Evolutionary conservation across 2,888 invertebrate genomes (phyloP).

Genomic region (Petrophora chlorosata): DNA sequence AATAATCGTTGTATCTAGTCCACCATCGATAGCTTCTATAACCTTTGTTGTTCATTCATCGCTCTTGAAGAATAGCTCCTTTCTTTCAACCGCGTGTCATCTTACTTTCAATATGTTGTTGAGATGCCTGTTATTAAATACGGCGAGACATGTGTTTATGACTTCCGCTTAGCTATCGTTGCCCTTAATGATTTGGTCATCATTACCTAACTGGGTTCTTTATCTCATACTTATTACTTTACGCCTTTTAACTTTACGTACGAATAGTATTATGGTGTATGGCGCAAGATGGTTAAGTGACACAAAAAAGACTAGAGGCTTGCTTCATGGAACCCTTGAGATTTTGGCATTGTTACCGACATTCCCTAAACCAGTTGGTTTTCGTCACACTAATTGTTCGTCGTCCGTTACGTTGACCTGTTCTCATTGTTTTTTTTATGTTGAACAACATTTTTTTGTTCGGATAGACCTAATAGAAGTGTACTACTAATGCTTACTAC

Average conservation of each 20-base stretch:
- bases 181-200: constrained; percentile 36
- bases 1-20: constrained; percentile 36
- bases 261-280: constrained; percentile 20
- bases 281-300: constrained; percentile 36
- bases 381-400: constrained; percentile 40
- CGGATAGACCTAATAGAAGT: too few relatives aligned
- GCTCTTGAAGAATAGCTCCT: constrained; percentile 40
- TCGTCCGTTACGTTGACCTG: constrained; percentile 33
- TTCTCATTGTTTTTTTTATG: constrained; percentile 27
- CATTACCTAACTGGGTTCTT: constrained; percentile 21
- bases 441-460: too few relatives aligned
- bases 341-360: constrained; percentile 51
- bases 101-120: constrained; percentile 30
- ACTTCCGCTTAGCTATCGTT: constrained; percentile 25
- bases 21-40: constrained; percentile 50
- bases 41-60: constrained; percentile 59
- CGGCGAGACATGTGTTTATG: constrained; percentile 22
- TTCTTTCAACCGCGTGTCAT: constrained; percentile 45
- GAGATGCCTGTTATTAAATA: constrained; percentile 38
- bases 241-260: constrained; percentile 23
- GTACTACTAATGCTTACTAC: too few relatives aligned
- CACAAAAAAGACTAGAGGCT: constrained; percentile 42
- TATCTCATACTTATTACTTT: constrained; percentile 3
- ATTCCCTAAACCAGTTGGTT: constrained; percentile 44
- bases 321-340: constrained; percentile 47